Evolutionary conservation across 2,113 vertebrate species (phyloP), one percentile per base, ranked within the genome.

Genomic region (Chitala chitala): DNA sequence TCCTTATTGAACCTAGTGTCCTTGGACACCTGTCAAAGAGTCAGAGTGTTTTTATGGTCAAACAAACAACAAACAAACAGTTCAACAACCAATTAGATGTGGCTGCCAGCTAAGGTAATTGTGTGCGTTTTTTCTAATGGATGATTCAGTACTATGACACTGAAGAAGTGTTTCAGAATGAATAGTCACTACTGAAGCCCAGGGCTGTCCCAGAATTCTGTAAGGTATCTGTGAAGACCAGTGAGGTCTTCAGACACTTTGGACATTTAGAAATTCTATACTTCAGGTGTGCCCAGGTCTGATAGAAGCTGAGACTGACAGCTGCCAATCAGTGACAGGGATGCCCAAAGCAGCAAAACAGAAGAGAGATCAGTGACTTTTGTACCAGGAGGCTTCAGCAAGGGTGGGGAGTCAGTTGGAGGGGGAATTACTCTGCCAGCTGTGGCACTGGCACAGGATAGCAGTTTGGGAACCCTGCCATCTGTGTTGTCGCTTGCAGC

Each of bases 401-500:
- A 42, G 58, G 24, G 63, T 22, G 46, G 24, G 44, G 22, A 13
- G 20, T 22, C 15, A 24, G 42, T 1, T 29, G 46, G 29, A 1
- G 7, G 26, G 66, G 26, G 12, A 29, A 3, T 40, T 20, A 29
- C 15, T 31, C 46, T 69, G 29, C 68, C 68, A 69, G 68, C 68
- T 69, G 68, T 26, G 31, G 17, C 46, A 36, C 68, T 26, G 24
- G 68, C 68, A 51, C 46, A 69, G 31, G 64, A 68, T 46, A 42
- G 40, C 46, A 69, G 68, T 69, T 17, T 53, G 46, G 64, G 64
- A 51, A 29, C 17, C 8, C 36, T 29, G n/a, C 68, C 68, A 69
- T 69, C 68, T 69, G 68, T 46, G 24, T 6, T 69, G 68, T 69
- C 68, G 33, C 46, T 48, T 69, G 68, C 8, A 53, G 36, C 33